These are phyloP conservation scores for Acleris laterana DNA, from an alignment of 2,888 invertebrate species.

Conservation along the genomic window DNA sequence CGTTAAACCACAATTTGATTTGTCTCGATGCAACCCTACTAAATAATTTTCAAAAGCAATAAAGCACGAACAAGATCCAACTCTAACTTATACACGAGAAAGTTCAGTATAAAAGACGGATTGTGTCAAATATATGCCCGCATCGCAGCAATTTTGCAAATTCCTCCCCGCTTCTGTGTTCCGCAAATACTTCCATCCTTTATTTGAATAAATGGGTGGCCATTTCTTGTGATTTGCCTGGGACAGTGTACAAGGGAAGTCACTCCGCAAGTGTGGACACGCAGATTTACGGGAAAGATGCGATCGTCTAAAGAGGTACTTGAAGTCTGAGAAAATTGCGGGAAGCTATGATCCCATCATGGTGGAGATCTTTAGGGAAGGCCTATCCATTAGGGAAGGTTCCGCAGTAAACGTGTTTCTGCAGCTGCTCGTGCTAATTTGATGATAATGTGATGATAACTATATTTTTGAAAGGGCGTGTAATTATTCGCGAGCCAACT, in stretches of 20 bases:
- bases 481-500: too few species aligned
- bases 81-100: neutral
- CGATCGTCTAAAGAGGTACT: slow-evolving; percentile 10
- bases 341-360: neutral
- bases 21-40: too few species aligned
- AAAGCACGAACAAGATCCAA: neutral
- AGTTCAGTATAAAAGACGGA: neutral
- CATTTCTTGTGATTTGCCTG: slow-evolving; percentile 39
- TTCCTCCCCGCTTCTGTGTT: slow-evolving; percentile 5
- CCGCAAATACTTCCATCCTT: slow-evolving; percentile 9
- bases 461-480: too few species aligned
- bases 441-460: too few species aligned
- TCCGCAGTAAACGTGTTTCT: too few species aligned
- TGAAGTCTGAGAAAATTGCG: neutral
- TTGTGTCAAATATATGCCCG: neutral
- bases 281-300: slow-evolving; percentile 28
- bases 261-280: slow-evolving; percentile 35
- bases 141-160: slow-evolving; percentile 12
- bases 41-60: too few species aligned
- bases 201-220: slow-evolving; percentile 40
- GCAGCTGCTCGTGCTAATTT: too few species aligned
- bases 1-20: too few species aligned
- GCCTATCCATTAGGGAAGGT: too few species aligned
- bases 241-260: slow-evolving; percentile 38
- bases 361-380: too few species aligned